These are phyloP conservation scores for Neoaliturus tenellus DNA, from an alignment of 2,888 invertebrate genomes.

Conservation along the genomic window DNA sequence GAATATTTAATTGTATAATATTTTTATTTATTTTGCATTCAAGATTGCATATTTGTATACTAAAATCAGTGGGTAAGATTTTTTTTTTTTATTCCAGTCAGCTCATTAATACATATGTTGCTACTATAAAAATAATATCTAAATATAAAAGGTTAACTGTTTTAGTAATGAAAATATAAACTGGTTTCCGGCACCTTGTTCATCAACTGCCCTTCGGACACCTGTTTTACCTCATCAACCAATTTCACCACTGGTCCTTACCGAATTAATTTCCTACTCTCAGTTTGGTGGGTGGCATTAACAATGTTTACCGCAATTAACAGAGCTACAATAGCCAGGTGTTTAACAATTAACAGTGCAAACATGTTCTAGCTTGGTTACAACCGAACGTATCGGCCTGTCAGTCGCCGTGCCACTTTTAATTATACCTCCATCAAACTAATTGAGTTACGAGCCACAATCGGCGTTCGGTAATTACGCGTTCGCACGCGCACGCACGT, in stretches of 20 bases:
- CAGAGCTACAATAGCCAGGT: constrained; percentile 12
- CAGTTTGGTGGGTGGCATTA: not conserved
- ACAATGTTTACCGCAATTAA: constrained; percentile 22
- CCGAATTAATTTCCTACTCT: not conserved
- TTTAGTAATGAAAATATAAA: no score
- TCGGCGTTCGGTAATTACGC: constrained; percentile 17
- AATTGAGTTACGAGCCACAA: constrained; percentile 28
- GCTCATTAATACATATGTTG: no score
- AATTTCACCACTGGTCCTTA: not conserved
- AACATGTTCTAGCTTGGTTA: constrained; percentile 32
- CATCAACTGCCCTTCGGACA: no score
- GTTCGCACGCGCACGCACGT: not conserved
- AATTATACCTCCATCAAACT: constrained; percentile 42
- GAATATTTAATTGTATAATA: no score
- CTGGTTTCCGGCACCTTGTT: no score
- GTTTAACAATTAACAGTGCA: constrained; percentile 36
- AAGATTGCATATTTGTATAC: no score
- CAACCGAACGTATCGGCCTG: constrained; percentile 33
- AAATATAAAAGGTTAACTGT: no score
- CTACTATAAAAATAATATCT: no score
- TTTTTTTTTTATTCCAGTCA: no score
- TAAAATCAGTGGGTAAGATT: no score
- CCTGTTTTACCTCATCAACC: no score
- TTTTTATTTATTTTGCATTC: no score
- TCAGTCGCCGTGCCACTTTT: constrained; percentile 38